Base-by-base conservation (phyloP, 2,888 invertebrate genomes). In the Arge pagana region DNA sequence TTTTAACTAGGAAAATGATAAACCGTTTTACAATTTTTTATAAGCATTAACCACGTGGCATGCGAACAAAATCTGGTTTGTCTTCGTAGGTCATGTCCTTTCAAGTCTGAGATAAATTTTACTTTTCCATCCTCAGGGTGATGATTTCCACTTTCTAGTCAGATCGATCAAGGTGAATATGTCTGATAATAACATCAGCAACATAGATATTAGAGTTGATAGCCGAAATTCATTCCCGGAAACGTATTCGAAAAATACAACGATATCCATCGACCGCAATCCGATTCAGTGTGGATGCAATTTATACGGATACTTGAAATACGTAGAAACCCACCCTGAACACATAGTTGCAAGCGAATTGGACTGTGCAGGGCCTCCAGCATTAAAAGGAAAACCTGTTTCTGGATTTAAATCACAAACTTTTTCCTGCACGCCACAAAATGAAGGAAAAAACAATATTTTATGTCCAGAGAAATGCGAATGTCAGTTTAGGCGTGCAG, bases 261-360 rank as follows among this genome's bases (percentile, higher is more conserved):
- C 60, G 1, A 72, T 86, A 30, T 68, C 74, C 18, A 65, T 87
- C 1, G 80, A 78, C 10, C 68, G 80, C 24, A 88, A 88, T 76
- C 85, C 87, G 0, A 61, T 88, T 5, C 57, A 69, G 3, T 89
- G 89, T 61, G 83, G 85, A 64, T 88, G 88, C 64, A 52, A 70
- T 0, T 60, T 83, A 1, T 79, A 82, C 55, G 71, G 80, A 53
- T 80, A 87, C 40, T 70, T 83, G 1, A 78, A 79, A 35, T 84
- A 82, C 24, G 77, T 78, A 0, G 68, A 72, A 19, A 70, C 82
- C 53, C 68, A 72, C 11, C 71, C 76, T 0, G 62, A 70, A 4
- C 63, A 72, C 13, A 66, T 83, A 1, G 60, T 67, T n/a, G 65
- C 78, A 0, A 76, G 73, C 0, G 62, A 79, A 23, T 63, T 85